Evolutionary conservation across 2,797 vertebrate genomes (phyloP).

Genomic region (Sebastes vulpes): DNA sequence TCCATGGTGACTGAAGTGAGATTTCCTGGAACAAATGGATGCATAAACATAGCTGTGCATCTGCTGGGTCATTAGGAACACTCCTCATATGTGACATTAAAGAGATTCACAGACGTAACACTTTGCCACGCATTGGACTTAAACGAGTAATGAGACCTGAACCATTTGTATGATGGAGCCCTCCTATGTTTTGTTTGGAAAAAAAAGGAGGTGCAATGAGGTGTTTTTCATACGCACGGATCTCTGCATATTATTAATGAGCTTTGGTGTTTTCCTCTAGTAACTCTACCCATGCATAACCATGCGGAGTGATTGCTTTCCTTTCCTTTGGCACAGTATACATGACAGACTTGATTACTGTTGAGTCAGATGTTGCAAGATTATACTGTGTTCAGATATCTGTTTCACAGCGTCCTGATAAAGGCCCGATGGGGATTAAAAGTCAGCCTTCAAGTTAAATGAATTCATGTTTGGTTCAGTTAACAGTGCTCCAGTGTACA

Average conservation of each 20-base stretch:
- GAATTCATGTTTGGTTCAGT: constrained; percentile 35
- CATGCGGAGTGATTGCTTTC: constrained; percentile 46
- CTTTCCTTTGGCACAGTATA: constrained; percentile 53
- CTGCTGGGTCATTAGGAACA: constrained; percentile 25
- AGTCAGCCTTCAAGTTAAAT: constrained; percentile 42
- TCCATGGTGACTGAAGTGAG: constrained; percentile 59
- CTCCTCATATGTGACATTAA: constrained; percentile 23
- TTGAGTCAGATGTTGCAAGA: constrained; percentile 47
- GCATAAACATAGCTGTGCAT: background rate
- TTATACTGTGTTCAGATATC: constrained; percentile 50
- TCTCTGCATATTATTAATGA: constrained; percentile 64
- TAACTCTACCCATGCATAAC: constrained; percentile 57
- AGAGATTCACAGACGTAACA: constrained; percentile 35
- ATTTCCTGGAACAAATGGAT: constrained; percentile 53
- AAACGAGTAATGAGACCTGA: constrained; percentile 30
- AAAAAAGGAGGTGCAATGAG: constrained; percentile 18
- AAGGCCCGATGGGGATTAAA: constrained; percentile 37
- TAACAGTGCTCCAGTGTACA: constrained; percentile 13
- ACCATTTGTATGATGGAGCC: constrained; percentile 17
- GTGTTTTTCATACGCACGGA: constrained; percentile 37
- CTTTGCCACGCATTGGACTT: constrained; percentile 17
- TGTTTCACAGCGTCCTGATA: constrained; percentile 49
- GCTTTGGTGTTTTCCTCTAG: constrained; percentile 51
- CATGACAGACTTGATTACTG: constrained; percentile 56
- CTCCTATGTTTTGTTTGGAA: constrained; percentile 48